Base-by-base conservation (phyloP, 2,888 invertebrate genomes). In the Cinara cedri region DNA sequence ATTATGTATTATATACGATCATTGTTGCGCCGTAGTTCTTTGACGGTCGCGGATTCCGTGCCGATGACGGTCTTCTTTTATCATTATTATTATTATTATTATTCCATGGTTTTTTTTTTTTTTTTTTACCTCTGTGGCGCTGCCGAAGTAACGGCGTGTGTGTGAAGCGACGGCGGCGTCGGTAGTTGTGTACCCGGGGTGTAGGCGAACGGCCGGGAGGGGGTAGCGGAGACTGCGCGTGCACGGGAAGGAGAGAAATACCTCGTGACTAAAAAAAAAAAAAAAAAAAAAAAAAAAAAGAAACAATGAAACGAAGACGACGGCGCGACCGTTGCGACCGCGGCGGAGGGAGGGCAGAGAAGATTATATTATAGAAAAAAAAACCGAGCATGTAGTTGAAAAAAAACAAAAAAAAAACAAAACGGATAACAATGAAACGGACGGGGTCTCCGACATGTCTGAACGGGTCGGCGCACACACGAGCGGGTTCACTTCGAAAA, bases 371-470 rank as follows among this genome's bases (percentile, higher is more conserved):
- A 51, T 14, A 55, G 42, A 55, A 21, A 51, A 63, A 44, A 55
- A 57, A 44, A 71, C 34, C 34, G 6, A 3, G 34, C 6, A 34
- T 34, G 3, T n/a, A 51, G 51, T 26, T 26, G 42, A 42, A 70
- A 62, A 62, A 57, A 62, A 49, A 49, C 16, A 63, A 8, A 72
- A 26, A 62, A 49, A 49, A 49, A 63, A 55, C 55, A 76, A 65
- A 66, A 75, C 76, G 26, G 66, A 68, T 60, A 78, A 78, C 76
- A 78, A 78, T 78, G 76, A 70, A 78, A 66, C 46, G 66, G 68
- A 68, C 57, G 55, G 76, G 76, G 76, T 76, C 76, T 78, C 76
- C 76, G 76, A 78, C 76, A 60, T 78, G 76, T 78, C 76, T 78
- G 76, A 78, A 78, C 76, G 46, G 57, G 76, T 78, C 74, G 51